These are phyloP conservation scores for Silurus lanzhouensis DNA, from an alignment of 2,797 vertebrate genomes.

Conservation along the genomic window DNA sequence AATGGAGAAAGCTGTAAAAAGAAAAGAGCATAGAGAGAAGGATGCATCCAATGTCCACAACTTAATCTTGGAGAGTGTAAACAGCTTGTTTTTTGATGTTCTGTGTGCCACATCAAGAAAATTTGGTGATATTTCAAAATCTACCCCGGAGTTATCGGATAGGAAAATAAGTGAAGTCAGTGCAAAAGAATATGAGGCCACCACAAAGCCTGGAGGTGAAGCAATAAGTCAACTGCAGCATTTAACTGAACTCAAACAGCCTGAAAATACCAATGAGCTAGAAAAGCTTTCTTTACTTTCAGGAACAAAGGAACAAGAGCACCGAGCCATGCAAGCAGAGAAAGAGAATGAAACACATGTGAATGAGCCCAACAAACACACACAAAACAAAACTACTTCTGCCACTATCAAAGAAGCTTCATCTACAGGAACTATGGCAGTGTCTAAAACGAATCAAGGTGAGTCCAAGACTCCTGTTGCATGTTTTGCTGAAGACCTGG, in stretches of 20 bases:
- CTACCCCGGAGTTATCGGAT: conserved; percentile 68
- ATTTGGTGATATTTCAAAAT: conserved; percentile 78
- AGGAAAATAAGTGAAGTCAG: conserved; percentile 62
- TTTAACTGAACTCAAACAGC: conserved; percentile 59
- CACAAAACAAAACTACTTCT: conserved; percentile 58
- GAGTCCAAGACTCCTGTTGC: conserved; percentile 81
- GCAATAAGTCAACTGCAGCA: conserved; percentile 59
- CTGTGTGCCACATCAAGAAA: conserved; percentile 87
- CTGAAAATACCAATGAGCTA: conserved; percentile 54
- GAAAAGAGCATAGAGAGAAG: conserved; percentile 71
- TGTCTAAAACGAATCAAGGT: conserved; percentile 73
- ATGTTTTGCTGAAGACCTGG: conserved; percentile 94
- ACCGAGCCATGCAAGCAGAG: conserved; percentile 60
- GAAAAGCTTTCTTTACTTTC: conserved; percentile 61
- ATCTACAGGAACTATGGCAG: conserved; percentile 67
- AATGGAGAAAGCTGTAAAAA: conserved; percentile 83
- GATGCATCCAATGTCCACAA: conserved; percentile 72
- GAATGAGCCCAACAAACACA: conserved; percentile 68
- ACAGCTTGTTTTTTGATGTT: conserved; percentile 84
- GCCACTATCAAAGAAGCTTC: conserved; percentile 64
- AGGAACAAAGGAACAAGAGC: conserved; percentile 60
- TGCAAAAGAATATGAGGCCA: conserved; percentile 57
- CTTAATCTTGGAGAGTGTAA: conserved; percentile 81
- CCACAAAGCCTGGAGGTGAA: conserved; percentile 64
- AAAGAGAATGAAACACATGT: conserved; percentile 60